Evolutionary conservation across 1,140 invertebrate genomes (phyloP), one percentile per base, ranked within the genome.

Genomic region (Drosophila albomicans): DNA sequence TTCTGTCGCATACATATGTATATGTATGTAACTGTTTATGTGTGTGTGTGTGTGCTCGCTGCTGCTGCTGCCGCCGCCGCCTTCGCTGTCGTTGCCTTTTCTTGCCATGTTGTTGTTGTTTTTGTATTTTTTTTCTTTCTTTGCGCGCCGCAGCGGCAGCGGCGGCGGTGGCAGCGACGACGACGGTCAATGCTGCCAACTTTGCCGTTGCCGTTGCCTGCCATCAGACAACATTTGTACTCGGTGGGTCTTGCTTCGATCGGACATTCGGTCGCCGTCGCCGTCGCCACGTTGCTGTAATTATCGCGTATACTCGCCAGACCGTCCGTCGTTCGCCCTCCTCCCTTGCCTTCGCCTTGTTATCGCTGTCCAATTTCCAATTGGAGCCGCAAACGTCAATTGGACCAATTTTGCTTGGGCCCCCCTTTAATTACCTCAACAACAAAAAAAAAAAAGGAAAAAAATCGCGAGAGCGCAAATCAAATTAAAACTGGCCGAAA

Each of bases 141-240:
- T 78, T 70, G 56, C 67, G 76, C 75, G 57, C 84, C 7, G 76
- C 59, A 64, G 76, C 79, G 52, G 75, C 81, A 73, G 52, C 84
- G 8, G 35, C 35, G 35, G 72, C 75, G 66, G 72, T 56, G 61
- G 81, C 79, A 48, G 68, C 81, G 70, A 52, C 84, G 74, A 63
- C 81, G 80, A 89, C 84, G 84, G 84, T 88, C 84, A 88, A 88
- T 88, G 85, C 85, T 89, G 84, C 85, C 81, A 89, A 79, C 85
- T 74, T 82, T 88, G 81, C 74, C 74, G 78, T 82, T 87, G 81
- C 73, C 74, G 78, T 88, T 79, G 84, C 84, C 79, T 80, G 82
- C 82, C 82, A 88, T 88, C 84, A 88, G 84, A 88, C 85, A 88
- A 88, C 85, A 88, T 88, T 88, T 89, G 84, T 88, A 88, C 80